These are phyloP conservation scores for Limenitis camilla DNA, from an alignment of 2,888 invertebrate genomes.

Conservation along the genomic window DNA sequence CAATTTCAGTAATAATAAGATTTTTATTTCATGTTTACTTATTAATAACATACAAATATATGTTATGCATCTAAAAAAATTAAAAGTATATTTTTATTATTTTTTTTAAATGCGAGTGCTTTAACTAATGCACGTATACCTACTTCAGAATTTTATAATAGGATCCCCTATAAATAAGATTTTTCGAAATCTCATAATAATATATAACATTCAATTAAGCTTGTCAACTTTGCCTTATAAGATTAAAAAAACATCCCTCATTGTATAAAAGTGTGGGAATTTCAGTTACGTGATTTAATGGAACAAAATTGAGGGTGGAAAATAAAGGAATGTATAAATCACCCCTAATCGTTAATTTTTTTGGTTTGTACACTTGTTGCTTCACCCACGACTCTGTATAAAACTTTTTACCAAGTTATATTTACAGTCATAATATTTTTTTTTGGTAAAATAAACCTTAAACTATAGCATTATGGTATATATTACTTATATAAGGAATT, in stretches of 20 bases:
- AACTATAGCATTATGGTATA: neutral
- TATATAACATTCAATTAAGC: no score
- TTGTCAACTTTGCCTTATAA: neutral
- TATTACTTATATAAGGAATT: neutral
- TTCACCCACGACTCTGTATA: conserved; percentile 45
- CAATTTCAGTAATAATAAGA: neutral
- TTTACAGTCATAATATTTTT: neutral
- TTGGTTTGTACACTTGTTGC: conserved; percentile 62
- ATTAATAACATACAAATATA: neutral
- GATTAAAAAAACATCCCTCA: neutral
- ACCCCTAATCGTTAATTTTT: conserved; percentile 67
- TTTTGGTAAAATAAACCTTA: conserved; percentile 22
- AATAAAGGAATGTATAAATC: conserved; percentile 68
- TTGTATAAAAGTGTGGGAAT: conserved; percentile 58
- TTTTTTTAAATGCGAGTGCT: no score
- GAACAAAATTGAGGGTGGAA: conserved; percentile 57
- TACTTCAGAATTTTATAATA: no score
- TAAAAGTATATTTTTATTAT: no score
- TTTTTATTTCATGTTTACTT: neutral
- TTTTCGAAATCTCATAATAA: no score
- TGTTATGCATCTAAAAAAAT: neutral
- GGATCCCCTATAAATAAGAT: no score
- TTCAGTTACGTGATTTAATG: conserved; percentile 61
- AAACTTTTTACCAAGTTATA: conserved; percentile 28
- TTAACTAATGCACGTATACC: no score